phyloP scores from a whole-genome alignment of 2,113 vertebrate species.

The Zeus faber region DNA sequence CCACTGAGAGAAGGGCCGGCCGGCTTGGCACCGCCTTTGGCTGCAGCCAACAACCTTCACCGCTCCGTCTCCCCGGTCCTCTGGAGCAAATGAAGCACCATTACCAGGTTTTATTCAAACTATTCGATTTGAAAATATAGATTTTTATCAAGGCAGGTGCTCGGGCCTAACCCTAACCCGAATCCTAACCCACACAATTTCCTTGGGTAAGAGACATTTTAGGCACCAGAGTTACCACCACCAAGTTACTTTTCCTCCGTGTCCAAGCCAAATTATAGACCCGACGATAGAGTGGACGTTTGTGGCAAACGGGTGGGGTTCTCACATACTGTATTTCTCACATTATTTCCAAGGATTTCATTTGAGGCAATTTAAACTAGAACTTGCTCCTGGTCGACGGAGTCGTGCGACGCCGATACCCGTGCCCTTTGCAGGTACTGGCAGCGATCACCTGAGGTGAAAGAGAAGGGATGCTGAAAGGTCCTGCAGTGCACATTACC shows the following conservation, averaged over 20 bases:
- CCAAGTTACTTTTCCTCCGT: too few relatives aligned
- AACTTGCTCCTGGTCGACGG: neutral
- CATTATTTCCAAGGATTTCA: too few relatives aligned
- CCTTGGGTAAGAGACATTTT: too few relatives aligned
- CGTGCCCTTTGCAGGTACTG: constrained; percentile 11
- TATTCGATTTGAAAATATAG: too few relatives aligned
- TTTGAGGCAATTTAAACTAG: neutral
- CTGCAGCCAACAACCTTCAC: neutral
- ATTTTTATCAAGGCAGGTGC: too few relatives aligned
- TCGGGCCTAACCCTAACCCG: too few relatives aligned
- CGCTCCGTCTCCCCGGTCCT: neutral
- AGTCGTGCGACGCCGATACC: neutral
- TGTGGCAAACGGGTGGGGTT: too few relatives aligned
- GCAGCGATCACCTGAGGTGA: constrained; percentile 17
- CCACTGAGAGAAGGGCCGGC: constrained; percentile 18
- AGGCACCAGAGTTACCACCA: too few relatives aligned
- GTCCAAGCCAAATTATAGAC: neutral
- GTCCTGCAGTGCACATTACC: constrained; percentile 40
- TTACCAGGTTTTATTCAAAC: constrained; percentile 11
- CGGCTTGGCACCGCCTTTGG: neutral
- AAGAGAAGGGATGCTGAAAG: constrained; percentile 19
- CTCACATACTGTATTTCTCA: too few relatives aligned
- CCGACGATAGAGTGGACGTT: neutral
- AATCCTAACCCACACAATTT: too few relatives aligned
- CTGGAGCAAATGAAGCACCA: neutral